Evolutionary conservation across 1,140 invertebrate species (phyloP).

Genomic region (Pantala flavescens): DNA sequence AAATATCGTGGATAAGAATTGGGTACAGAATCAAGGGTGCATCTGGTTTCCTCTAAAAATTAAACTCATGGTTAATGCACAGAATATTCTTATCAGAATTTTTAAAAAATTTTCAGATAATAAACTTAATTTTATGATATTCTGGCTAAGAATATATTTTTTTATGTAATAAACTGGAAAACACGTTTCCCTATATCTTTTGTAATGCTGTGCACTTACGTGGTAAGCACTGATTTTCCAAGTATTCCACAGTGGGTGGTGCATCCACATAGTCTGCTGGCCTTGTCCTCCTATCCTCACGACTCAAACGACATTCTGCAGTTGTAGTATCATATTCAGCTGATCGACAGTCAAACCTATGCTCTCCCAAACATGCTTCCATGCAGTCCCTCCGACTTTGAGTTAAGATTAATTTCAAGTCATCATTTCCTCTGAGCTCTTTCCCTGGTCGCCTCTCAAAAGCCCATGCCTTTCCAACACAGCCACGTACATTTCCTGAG

Average conservation of each 20-base stretch:
- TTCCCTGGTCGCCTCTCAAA: conserved; percentile 40
- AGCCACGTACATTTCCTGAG: conserved; percentile 25
- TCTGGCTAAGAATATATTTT: too few species aligned
- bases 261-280: conserved; percentile 34
- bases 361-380: conserved; percentile 35
- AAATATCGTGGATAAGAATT: conserved; percentile 37
- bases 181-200: too few species aligned
- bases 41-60: conserved; percentile 27
- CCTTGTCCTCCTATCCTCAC: conserved; percentile 33
- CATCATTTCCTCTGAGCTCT: conserved; percentile 35
- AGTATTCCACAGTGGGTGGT: conserved; percentile 36
- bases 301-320: conserved; percentile 36
- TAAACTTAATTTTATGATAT: too few species aligned
- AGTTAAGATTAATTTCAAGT: conserved; percentile 32
- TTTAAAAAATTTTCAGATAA: neutral
- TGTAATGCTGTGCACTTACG: conserved; percentile 22
- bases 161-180: too few species aligned
- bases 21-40: conserved; percentile 28
- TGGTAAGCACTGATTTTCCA: conserved; percentile 41
- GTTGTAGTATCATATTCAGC: conserved; percentile 39
- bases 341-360: conserved; percentile 35
- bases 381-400: conserved; percentile 38
- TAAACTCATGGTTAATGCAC: neutral
- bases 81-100: neutral
- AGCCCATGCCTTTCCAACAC: conserved; percentile 38